Percentiles rank a stretch among this genome's conserved stretches.
These are phyloP conservation scores for Oscheius sp. DNA, from an alignment of 2,888 invertebrate species.

Conservation along the genomic window DNA sequence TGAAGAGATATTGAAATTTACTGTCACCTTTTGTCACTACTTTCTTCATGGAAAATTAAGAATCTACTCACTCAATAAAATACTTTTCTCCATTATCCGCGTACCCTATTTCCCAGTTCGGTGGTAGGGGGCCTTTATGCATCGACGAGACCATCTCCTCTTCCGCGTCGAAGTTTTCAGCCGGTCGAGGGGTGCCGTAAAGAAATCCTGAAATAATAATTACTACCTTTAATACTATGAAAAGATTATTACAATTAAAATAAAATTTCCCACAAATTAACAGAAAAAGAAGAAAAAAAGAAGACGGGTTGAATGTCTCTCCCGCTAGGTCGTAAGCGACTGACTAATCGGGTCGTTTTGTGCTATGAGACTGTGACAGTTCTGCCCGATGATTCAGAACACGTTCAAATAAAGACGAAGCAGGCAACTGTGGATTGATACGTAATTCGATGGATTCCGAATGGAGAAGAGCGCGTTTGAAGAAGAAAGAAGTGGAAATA, in stretches of 20 bases:
- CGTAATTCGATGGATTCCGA: too few relatives aligned
- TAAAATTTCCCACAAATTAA: too few relatives aligned
- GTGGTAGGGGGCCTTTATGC: slow-evolving; percentile 79
- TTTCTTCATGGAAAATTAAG: neutral
- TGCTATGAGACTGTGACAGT: too few relatives aligned
- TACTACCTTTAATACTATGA: neutral
- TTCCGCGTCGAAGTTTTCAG: slow-evolving; percentile 28
- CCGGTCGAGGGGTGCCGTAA: slow-evolving; percentile 65
- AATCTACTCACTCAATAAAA: slow-evolving; percentile 83
- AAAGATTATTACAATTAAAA: neutral
- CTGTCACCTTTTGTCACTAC: neutral
- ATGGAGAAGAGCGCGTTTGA: too few relatives aligned
- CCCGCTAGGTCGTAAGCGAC: too few relatives aligned
- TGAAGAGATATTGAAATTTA: neutral
- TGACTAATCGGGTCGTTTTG: too few relatives aligned
- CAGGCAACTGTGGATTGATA: too few relatives aligned
- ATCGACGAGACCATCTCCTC: slow-evolving; percentile 36
- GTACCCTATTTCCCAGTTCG: slow-evolving; percentile 96
- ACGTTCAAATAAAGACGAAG: too few relatives aligned
- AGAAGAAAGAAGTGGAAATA: too few relatives aligned
- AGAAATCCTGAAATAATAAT: slow-evolving; percentile 52
- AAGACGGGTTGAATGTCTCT: too few relatives aligned
- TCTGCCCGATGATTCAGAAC: too few relatives aligned
- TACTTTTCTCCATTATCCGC: slow-evolving; percentile 96
- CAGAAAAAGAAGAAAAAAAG: too few relatives aligned